Evolutionary conservation across 2,113 vertebrate species (phyloP), one percentile per base, ranked within the genome.

Genomic region (Otolemur garnettii): DNA sequence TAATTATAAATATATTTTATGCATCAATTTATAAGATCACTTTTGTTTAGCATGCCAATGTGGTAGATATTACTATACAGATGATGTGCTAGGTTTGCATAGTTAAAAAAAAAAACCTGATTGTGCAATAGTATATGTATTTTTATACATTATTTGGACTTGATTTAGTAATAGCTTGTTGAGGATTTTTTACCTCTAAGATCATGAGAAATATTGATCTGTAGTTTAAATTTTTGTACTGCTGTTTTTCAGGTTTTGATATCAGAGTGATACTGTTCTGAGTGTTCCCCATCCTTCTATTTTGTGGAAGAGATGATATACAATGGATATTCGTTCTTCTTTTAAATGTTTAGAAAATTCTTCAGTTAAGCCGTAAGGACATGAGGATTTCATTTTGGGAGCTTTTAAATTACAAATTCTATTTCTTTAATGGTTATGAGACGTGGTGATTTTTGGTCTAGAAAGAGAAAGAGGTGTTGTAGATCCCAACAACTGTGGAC

Each of bases 91-190:
- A 90, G 22, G 4, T 13, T 35, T 74, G 17, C 9, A 86, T 50
- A 35, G 13, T 35, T 90, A 30, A 81, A 90, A 87, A 81, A 90
- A 87, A 72, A 75, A 96, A 62, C 21, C 59, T 30, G 30, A 68
- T 5, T 75, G 50, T 30, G 19, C 66, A 17, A 59, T 50, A 7
- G 1, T 79, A 17, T 35, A 5, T 85, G 62, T 83, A 8, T 79
- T 89, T 85, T 93, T 19, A 93, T 55, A 57, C 26, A 79, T 89
- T 78, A 55, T 69, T 69, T 45, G 2, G 26, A 71, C 50, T 93
- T 26, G 50, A 35, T 38, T 45, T 90, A 57, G 17, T 68, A 68
- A 50, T 28, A 83, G 59, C 66, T 81, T 68, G 6, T 66, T 81
- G 35, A 93, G 18, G 24, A 24, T 81, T 96, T 81, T 50, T 82